Base-by-base conservation (phyloP, 2,888 invertebrate species). In the Lasioglossum oenotherae region DNA sequence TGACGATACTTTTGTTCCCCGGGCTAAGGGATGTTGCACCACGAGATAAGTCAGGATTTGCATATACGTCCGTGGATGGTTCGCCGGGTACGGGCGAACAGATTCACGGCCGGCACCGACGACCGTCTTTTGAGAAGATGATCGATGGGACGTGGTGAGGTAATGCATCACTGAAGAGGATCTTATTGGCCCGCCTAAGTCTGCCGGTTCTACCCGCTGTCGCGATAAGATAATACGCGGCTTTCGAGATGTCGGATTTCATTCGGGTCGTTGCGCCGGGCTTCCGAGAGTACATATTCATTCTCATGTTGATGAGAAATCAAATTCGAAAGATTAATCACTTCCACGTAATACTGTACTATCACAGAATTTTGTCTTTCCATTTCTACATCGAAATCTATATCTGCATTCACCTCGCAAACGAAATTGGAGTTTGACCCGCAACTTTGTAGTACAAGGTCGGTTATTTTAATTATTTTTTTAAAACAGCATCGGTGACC, bases 31-130 rank as follows among this genome's bases (percentile, higher is more conserved):
- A 60, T n/a, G 57, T 81, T 76, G 53, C 12, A 12, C 23, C 69
- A 53, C n/a, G 19, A 67, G 79, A 82, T 77, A 82, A 79, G 44
- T 78, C 64, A 60, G 38, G 74, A 79, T 78, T 71, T 76, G 72
- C 75, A 72, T 76, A 38, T 19, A 38, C 60, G 35, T 69, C 78
- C 10, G 12, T 4, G 69, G 46, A 2, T 31, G 14, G 60, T 38
- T 23, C 27, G 49, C 19, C 31, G 41, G 31, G 31, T 46, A 23
- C n/a, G 46, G 46, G 49, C 38, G 53, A 69, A 41, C 69, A 78
- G 77, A 69, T 69, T 78, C 35, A 23, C 44, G 64, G 46, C 31
- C 64, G 64, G 57, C 57, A n/a, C n/a, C 64, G 64, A 35, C 49
- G 31, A 16, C 49, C 49, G 49, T 27, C 35, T 16, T 57, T 41